Conservation (phyloP, 2,797 vertebrate genomes). For the Molossus alvarezi region DNA sequence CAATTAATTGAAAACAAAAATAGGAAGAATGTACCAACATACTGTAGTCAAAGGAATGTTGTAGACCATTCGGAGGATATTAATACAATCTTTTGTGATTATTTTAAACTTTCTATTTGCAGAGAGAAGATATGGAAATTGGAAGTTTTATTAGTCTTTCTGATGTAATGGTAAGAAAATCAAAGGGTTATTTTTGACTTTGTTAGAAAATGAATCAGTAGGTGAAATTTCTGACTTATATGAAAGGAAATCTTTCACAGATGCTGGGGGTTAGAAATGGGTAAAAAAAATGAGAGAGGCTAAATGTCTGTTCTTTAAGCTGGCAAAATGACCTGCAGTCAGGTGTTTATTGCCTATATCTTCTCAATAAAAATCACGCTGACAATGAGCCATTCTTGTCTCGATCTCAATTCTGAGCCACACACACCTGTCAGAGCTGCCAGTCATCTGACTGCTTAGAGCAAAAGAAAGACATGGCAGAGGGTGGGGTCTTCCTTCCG, state of each 20-base stretch:
- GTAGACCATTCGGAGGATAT: conserved; percentile 66
- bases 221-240: conserved; percentile 76
- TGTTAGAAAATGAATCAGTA: conserved; percentile 73
- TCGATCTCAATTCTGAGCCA: background rate
- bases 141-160: conserved; percentile 81
- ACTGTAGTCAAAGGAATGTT: conserved; percentile 73
- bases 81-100: conserved; percentile 76
- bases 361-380: conserved; percentile 3
- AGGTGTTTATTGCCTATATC: background rate
- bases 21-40: conserved; percentile 79
- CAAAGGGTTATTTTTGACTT: conserved; percentile 77
- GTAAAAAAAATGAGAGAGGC: background rate
- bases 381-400: background rate
- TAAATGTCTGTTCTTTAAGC: conserved; percentile 35
- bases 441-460: background rate
- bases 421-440: background rate
- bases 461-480: background rate
- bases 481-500: background rate
- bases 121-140: conserved; percentile 75
- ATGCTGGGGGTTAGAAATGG: background rate
- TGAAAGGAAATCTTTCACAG: conserved; percentile 71
- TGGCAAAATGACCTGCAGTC: conserved; percentile 10
- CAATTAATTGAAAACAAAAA: conserved; percentile 83
- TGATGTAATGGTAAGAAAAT: conserved; percentile 74
- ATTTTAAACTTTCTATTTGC: conserved; percentile 83